Evolutionary conservation across 1,140 invertebrate species (phyloP), one percentile per base, ranked within the genome.

Genomic region (Platorchestia sp.): DNA sequence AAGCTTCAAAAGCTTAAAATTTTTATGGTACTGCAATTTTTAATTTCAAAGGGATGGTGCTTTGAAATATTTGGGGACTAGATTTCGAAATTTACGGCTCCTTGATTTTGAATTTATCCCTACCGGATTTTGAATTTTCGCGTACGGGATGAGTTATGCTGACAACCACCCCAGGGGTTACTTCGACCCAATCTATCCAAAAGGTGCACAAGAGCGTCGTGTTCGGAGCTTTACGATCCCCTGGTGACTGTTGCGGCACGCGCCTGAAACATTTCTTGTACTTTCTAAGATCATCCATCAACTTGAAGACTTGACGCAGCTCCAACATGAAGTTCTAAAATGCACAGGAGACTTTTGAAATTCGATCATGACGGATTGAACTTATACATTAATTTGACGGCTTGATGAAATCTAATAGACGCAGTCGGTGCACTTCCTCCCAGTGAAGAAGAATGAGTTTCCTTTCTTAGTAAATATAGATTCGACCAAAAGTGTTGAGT

Each of bases 261-360:
- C 10, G 14, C n/a, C n/a, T 89, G 14, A 89, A 43, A 89, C 41
- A 41, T 89, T 41, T 89, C 27, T 42, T 41, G 87, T 42, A 89
- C n/a, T 14, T 89, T 89, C 87, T 89, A 89, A 89, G 27, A 22
- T 89, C 87, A 89, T 89, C 87, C 87, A 89, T 89, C 87, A 89
- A 89, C 41, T 75, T 75, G 59, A 27, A 75, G 59, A 75, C 36
- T 75, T 75, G 59, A 75, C 36, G 10, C 59, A 75, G 27, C 27
- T 75, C 59, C 27, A 14, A 75, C 7, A 22, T 10, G 27, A 27
- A 75, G 27, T 75, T 75, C 59, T 75, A 36, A 75, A 75, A 75
- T 75, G 27, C 59, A 75, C 36, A 27, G 27, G 27, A 75, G 36
- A 27, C 59, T 75, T 75, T 36, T 75, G 59, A 75, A 75, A 75